Base-by-base conservation (phyloP, 2,797 vertebrate genomes). In the Catostomus latipinnis region DNA sequence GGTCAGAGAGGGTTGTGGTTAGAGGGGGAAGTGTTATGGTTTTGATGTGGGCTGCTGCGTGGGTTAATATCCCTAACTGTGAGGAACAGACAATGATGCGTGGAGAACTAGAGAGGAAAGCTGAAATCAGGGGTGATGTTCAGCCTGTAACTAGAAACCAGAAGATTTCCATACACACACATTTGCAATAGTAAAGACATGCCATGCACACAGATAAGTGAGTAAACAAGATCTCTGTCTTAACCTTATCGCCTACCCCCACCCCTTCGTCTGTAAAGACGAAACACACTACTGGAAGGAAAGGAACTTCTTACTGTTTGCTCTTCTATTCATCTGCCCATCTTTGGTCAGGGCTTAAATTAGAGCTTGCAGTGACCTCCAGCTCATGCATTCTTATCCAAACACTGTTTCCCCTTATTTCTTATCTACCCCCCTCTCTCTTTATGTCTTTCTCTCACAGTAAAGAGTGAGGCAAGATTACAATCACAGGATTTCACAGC, bases 1-100 rank as follows among this genome's bases (percentile, higher is more conserved):
- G 93, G 92, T 93, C 93, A 93, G 57, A 84, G 88, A 85, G 86
- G 88, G 88, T 71, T 79, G 77, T 71, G 69, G 77, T 79, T 79
- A 71, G 77, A 82, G 73, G 69, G 83, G 70, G 45, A n/a, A 11
- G 53, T 18, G 71, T 60, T 69, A 62, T 49, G 56, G 50, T 70
- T 53, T 79, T 82, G 71, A 62, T 67, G 69, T 72, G 56, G 70
- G 58, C 57, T 58, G 81, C 22, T 69, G 63, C 79, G 78, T 78
- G 67, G 82, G 86, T 87, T 90, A 89, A 91, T 88, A 87, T 81
- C 89, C 87, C 84, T 73, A 49, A 67, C 56, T 63, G n/a, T 71
- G 50, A 67, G 72, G 87, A 85, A 53, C 77, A 81, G 86, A 83
- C 82, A 86, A 78, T 66, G 81, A 88, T 71, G 71, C 18, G 50